These are phyloP conservation scores for Fragum fragum DNA, from an alignment of 2,888 invertebrate genomes.

Conservation along the genomic window DNA sequence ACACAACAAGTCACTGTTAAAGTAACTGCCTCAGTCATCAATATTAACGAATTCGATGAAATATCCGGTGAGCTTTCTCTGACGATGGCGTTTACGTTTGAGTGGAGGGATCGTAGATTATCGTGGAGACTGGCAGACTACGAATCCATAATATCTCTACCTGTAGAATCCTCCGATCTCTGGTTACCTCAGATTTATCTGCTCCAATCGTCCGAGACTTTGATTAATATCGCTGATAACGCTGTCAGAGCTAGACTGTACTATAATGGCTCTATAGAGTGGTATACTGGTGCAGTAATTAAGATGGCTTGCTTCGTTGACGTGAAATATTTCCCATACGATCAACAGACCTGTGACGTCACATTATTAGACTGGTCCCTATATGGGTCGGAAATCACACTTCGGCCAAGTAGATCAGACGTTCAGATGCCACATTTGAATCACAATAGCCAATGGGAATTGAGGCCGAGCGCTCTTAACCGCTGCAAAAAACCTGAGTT, in stretches of 20 bases:
- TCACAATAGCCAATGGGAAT: conserved; percentile 33
- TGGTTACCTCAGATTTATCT: conserved; percentile 27
- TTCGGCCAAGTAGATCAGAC: not conserved
- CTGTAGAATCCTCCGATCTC: not conserved
- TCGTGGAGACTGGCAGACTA: conserved; percentile 26
- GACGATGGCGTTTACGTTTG: not conserved
- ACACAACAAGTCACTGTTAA: not conserved
- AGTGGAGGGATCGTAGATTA: conserved; percentile 28
- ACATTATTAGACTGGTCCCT: conserved; percentile 6
- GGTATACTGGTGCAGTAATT: conserved; percentile 14
- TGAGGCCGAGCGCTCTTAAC: conserved; percentile 3
- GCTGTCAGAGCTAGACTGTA: not conserved
- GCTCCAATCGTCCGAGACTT: conserved; percentile 7
- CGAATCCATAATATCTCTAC: conserved; percentile 3
- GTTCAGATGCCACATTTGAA: not conserved
- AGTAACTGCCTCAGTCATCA: not conserved
- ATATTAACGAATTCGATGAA: conserved; percentile 36
- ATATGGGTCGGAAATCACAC: not conserved
- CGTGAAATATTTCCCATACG: conserved; percentile 31
- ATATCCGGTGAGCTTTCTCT: conserved; percentile 34
- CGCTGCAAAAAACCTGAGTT: not conserved
- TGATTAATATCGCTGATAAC: not conserved
- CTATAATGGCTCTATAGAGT: not conserved
- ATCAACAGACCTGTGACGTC: conserved; percentile 25
- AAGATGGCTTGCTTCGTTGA: conserved; percentile 19